Evolutionary conservation across 2,113 vertebrate species (phyloP), one percentile per base, ranked within the genome.

Genomic region (Stigmatopora argus): DNA sequence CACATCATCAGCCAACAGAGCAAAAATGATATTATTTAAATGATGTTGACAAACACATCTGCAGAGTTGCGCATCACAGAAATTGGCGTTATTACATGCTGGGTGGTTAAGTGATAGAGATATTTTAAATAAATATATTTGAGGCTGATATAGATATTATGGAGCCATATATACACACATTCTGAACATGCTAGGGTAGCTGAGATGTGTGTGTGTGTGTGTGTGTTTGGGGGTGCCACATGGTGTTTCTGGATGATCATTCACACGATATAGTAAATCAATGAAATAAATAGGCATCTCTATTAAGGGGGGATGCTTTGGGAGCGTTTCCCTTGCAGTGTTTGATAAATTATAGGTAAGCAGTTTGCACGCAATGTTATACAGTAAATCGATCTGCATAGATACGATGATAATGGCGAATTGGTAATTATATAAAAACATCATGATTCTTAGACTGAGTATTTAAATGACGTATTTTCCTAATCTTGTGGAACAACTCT

Each of bases 231-330:
- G 83, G 47, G 48, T 71, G 65, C 31, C 45, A 31, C 58, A 41
- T 60, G 35, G 17, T 48, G 67, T 56, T 77, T 10, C 64, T 63
- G 17, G 21, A 46, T 61, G 66, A 73, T 62, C 55, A 65, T 67
- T 55, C 35, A 66, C 45, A 62, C 73, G 67, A 64, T 65, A 77
- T 80, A 84, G 70, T 64, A 63, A 84, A 85, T 85, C 78, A 69
- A 81, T 87, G 80, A 83, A 82, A 69, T 70, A 71, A 79, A 83
- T 65, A 64, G 71, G 78, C 72, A 64, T 73, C 73, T 89, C 83
- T 82, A 85, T 81, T 81, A 67, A 69, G 61, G 57, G 72, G 46
- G 70, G 67, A 56, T 77, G 58, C 62, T 48, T 68, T 67, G 19
- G 64, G 75, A 74, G 57, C 44, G 58, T 38, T 65, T 71, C 74